Evolutionary conservation across 1,140 invertebrate species (phyloP).

Genomic region (Drosophila bipectinata): DNA sequence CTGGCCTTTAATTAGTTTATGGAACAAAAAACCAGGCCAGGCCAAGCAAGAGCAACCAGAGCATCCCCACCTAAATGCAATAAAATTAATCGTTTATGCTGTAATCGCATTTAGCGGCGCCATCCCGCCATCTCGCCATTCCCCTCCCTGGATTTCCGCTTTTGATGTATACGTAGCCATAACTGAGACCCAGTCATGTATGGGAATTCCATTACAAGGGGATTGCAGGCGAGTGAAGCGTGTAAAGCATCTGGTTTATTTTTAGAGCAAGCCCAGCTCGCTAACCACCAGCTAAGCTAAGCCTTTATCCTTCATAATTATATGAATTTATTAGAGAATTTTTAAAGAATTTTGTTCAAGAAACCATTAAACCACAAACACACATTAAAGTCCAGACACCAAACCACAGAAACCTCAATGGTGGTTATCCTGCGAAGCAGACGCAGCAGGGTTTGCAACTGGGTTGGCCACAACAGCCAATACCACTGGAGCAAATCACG

Average conservation of each 20-base stretch:
- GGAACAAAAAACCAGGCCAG: slow-evolving; percentile 27
- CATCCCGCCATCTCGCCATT: not conserved
- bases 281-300: not conserved
- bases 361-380: slow-evolving; percentile 29
- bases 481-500: slow-evolving; percentile 23
- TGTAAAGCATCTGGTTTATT: slow-evolving; percentile 59
- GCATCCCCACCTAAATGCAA: slow-evolving; percentile 49
- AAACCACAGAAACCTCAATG: not conserved
- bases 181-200: slow-evolving; percentile 64
- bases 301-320: not conserved
- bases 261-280: slow-evolving; percentile 27
- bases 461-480: slow-evolving; percentile 28
- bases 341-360: slow-evolving; percentile 37
- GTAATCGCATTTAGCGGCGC: slow-evolving; percentile 69
- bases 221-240: slow-evolving; percentile 63
- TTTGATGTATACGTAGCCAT: slow-evolving; percentile 42
- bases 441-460: not conserved
- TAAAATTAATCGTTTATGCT: slow-evolving; percentile 77
- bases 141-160: not conserved
- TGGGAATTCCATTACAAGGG: slow-evolving; percentile 70
- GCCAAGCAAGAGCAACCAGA: no score
- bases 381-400: slow-evolving; percentile 40
- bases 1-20: slow-evolving; percentile 74
- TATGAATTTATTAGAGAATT: slow-evolving; percentile 16
- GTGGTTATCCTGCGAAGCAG: slow-evolving; percentile 4